Evolutionary conservation across 2,113 vertebrate genomes (phyloP), one percentile per base, ranked within the genome.

Genomic region (Microcebus ravelobensis): DNA sequence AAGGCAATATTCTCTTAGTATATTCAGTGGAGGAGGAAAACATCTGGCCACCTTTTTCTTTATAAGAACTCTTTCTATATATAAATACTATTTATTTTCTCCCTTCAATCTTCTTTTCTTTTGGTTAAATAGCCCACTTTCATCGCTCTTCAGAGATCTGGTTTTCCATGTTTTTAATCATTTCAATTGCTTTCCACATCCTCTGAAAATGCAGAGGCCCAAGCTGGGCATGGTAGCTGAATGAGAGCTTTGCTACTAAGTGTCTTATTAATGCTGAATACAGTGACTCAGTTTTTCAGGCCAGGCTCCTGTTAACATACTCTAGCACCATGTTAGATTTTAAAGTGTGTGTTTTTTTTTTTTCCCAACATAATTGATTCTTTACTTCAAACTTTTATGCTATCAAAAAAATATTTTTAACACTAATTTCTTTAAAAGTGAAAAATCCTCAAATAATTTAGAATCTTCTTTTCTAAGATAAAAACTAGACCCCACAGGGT

Each of bases 151-250:
- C 70, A 96, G 92, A 94, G 96, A 97, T 95, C 71, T 73, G 95
- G 77, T 77, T 96, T 97, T 87, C 90, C 94, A 87, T 94, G 84
- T 87, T 97, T 97, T 97, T 97, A 96, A 97, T 94, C 97, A 96
- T 81, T 95, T 96, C 95, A 92, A 63, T 94, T 97, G 90, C 96
- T 95, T 96, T 96, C 90, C 87, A 97, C 71, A 92, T 96, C 92
- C 87, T 97, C 85, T 94, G 82, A 96, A 90, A 84, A 95, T 85
- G 61, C 80, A 94, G 80, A 90, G 87, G 94, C 36, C 68, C 70
- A 87, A 94, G 76, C 81, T 50, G 27, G 87, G 87, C 57, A 71
- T 27, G 61, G 74, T 11, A 67, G 71, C 39, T 34, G 81, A 96
- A 84, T 21, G 83, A 95, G 57, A 76, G 34, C 87, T 94, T 90